Evolutionary conservation across 2,113 vertebrate species (phyloP).

Genomic region (Colinus virginianus): DNA sequence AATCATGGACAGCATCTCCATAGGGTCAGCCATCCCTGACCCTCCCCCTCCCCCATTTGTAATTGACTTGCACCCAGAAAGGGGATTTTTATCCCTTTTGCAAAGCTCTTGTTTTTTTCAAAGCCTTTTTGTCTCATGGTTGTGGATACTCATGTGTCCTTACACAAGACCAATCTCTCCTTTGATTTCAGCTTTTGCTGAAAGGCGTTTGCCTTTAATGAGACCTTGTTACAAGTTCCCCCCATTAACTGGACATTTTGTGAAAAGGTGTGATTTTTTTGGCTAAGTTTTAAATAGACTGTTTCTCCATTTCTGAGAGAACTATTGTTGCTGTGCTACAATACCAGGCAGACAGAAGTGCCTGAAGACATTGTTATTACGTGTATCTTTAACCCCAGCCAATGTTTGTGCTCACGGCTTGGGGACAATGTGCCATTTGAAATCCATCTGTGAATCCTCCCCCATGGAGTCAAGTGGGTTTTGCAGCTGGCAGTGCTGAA

Average conservation of each 20-base stretch:
- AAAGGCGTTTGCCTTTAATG: not conserved
- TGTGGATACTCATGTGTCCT: not conserved
- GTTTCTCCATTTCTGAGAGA: not conserved
- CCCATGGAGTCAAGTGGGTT: not conserved
- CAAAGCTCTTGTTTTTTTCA: not conserved
- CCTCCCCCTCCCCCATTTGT: not conserved
- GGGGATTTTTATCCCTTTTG: not conserved
- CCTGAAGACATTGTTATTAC: not conserved
- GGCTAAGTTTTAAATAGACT: not conserved
- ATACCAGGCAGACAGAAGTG: not conserved
- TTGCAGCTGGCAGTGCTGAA: not conserved
- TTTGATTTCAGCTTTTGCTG: slow-evolving; percentile 9
- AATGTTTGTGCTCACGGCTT: not conserved
- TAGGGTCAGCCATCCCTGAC: not conserved
- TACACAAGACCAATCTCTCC: not conserved
- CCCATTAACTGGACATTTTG: not conserved
- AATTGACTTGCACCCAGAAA: not conserved
- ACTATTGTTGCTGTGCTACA: not conserved
- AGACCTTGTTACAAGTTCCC: not conserved
- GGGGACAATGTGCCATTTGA: not conserved
- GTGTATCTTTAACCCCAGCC: not conserved
- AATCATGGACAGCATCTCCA: not conserved
- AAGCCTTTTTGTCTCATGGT: not conserved
- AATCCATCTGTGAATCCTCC: not conserved
- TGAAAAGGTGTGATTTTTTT: not conserved